Evolutionary conservation across 2,797 vertebrate species (phyloP).

Genomic region (Spea hammondii): DNA sequence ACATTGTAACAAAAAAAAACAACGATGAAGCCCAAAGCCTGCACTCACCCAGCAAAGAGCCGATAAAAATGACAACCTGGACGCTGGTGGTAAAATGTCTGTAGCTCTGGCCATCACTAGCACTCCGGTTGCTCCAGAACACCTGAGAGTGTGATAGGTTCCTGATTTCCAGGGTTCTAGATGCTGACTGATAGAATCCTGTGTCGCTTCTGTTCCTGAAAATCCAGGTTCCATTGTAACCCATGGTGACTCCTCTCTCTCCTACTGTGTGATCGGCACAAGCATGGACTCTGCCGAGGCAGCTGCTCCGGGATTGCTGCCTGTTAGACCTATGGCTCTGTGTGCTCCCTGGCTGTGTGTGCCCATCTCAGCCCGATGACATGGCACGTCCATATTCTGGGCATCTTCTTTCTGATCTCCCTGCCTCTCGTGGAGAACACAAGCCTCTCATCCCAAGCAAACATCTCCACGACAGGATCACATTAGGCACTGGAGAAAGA

Average conservation of each 20-base stretch:
- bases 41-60: slow-evolving; percentile 84
- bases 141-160: slow-evolving; percentile 71
- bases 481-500: slow-evolving; percentile 27
- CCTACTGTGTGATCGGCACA: slow-evolving; percentile 19
- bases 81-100: slow-evolving; percentile 84
- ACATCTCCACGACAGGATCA: slow-evolving; percentile 20
- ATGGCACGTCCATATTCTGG: slow-evolving; percentile 9
- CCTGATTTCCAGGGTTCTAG: slow-evolving; percentile 62
- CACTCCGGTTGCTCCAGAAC: slow-evolving; percentile 69
- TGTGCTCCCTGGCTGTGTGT: slow-evolving; percentile 33
- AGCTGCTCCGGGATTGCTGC: slow-evolving; percentile 3
- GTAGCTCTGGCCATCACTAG: slow-evolving; percentile 78
- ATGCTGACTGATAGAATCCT: slow-evolving; percentile 62
- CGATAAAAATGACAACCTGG: slow-evolving; percentile 88
- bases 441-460: slow-evolving; percentile 22
- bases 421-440: slow-evolving; percentile 8
- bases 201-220: slow-evolving; percentile 67
- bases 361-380: slow-evolving; percentile 35
- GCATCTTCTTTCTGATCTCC: slow-evolving; percentile 13
- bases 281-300: background rate
- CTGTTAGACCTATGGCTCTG: slow-evolving; percentile 21
- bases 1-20: too few species aligned
- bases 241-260: slow-evolving; percentile 59
- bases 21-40: too few species aligned
- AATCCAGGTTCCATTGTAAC: slow-evolving; percentile 68